phyloP scores from a whole-genome alignment of 2,797 vertebrate genomes.

The Numenius phaeopus region DNA sequence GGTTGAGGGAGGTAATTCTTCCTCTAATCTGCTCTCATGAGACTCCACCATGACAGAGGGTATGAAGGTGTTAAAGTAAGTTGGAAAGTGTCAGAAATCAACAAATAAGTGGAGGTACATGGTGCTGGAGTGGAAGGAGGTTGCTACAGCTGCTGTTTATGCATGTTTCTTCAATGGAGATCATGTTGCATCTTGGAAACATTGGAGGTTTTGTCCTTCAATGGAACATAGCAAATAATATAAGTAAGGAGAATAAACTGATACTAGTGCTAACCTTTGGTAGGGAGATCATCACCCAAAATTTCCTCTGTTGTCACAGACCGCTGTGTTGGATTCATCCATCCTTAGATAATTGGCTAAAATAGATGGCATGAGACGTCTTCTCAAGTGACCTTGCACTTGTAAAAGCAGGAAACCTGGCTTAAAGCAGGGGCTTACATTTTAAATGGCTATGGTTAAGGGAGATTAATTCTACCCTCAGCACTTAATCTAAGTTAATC shows the following conservation, averaged over 20 bases:
- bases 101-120: background rate
- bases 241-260: background rate
- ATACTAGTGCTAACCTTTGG: background rate
- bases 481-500: constrained; percentile 30
- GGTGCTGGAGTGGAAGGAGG: background rate
- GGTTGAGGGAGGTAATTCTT: background rate
- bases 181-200: background rate
- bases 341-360: constrained; percentile 11
- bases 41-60: background rate
- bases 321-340: background rate
- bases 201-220: background rate
- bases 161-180: background rate
- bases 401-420: constrained; percentile 43
- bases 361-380: background rate
- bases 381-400: constrained; percentile 17
- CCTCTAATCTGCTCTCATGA: background rate
- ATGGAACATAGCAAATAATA: background rate
- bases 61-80: background rate
- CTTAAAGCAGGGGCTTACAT: background rate
- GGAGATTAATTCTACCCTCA: constrained; percentile 31
- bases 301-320: background rate
- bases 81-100: background rate
- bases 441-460: background rate
- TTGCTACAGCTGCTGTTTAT: background rate
- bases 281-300: background rate